Conservation (phyloP, 2,888 invertebrate species). For the Apoda limacodes region DNA sequence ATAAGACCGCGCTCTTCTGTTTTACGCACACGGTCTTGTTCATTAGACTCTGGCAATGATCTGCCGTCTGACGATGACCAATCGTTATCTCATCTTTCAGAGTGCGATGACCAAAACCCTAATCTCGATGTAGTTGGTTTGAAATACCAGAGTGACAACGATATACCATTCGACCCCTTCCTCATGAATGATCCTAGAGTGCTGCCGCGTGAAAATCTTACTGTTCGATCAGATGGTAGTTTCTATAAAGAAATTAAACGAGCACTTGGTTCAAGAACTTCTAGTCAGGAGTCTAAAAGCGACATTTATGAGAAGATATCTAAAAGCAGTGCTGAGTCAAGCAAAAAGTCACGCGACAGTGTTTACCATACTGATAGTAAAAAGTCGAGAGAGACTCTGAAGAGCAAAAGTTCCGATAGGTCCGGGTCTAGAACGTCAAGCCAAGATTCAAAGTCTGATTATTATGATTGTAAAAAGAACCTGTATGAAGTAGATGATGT, state of each 20-base stretch:
- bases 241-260: slow-evolving; percentile 79
- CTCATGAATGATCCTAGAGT: slow-evolving; percentile 82
- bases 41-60: slow-evolving; percentile 82
- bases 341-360: slow-evolving; percentile 74
- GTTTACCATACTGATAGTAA: slow-evolving; percentile 76
- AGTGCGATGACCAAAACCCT: slow-evolving; percentile 62
- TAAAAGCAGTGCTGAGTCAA: slow-evolving; percentile 74
- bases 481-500: slow-evolving; percentile 52
- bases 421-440: slow-evolving; percentile 76
- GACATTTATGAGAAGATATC: slow-evolving; percentile 77
- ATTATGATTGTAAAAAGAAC: slow-evolving; percentile 73
- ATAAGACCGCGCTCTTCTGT: slow-evolving; percentile 37
- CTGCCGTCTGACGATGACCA: slow-evolving; percentile 80
- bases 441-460: slow-evolving; percentile 79
- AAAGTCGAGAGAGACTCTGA: slow-evolving; percentile 73
- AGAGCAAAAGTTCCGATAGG: slow-evolving; percentile 72
- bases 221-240: slow-evolving; percentile 78
- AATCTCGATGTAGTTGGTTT: slow-evolving; percentile 70
- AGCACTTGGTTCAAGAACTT: slow-evolving; percentile 73
- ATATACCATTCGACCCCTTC: slow-evolving; percentile 81
- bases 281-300: slow-evolving; percentile 78
- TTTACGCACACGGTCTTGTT: slow-evolving; percentile 74
- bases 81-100: slow-evolving; percentile 65
- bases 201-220: slow-evolving; percentile 77
- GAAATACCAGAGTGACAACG: slow-evolving; percentile 75